Percentiles rank a stretch among this genome's conserved stretches.
Evolutionary conservation across 2,797 vertebrate genomes (phyloP).

Genomic region (Brachyrhaphis roseni): DNA sequence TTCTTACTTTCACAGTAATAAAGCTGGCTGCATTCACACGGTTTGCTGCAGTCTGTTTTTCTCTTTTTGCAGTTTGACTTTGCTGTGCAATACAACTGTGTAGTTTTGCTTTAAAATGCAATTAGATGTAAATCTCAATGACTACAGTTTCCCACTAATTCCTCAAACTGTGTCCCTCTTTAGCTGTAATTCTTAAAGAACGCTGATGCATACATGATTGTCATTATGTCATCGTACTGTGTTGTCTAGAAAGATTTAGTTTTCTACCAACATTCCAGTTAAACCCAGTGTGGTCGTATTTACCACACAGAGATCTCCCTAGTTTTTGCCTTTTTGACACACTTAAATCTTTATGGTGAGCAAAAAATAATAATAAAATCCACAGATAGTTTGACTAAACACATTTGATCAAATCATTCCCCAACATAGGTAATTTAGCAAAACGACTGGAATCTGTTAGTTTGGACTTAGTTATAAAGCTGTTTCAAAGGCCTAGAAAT

Average conservation of each 20-base stretch:
- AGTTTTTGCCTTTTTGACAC: background rate
- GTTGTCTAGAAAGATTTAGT: background rate
- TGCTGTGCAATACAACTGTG: background rate
- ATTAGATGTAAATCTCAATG: background rate
- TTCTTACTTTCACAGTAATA: conserved; percentile 5
- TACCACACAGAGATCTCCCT: background rate
- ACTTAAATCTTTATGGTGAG: background rate
- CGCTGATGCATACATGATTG: background rate
- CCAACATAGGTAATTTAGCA: background rate
- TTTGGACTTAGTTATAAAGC: background rate
- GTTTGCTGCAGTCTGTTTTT: conserved; percentile 4
- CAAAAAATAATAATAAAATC: background rate
- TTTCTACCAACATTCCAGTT: background rate
- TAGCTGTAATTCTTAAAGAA: background rate
- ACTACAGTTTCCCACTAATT: background rate
- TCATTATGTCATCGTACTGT: background rate
- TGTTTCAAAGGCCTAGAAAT: background rate
- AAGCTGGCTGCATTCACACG: background rate
- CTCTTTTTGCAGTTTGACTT: background rate
- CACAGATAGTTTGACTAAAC: background rate
- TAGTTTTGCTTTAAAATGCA: background rate
- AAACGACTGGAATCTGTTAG: background rate
- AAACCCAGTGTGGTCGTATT: background rate
- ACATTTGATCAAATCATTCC: background rate
- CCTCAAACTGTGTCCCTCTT: background rate